Percentiles rank a stretch among this genome's conserved stretches.
Conservation (phyloP, 2,113 vertebrate species). For the Phalacrocorax carbo region DNA sequence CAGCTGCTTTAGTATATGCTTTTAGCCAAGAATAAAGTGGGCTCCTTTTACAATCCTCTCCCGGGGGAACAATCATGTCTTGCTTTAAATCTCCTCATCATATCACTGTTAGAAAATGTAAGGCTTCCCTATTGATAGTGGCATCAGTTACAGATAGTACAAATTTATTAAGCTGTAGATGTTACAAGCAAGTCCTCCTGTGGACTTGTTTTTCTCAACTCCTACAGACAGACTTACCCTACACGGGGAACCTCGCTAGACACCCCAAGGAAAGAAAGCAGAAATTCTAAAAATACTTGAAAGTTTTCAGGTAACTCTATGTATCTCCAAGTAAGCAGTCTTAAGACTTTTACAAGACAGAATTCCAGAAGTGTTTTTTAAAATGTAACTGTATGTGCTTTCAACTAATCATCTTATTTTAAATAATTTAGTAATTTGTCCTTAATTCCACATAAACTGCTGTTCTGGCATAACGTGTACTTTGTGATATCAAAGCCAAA, state of each 20-base stretch:
- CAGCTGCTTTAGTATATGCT: not conserved
- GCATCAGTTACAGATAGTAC: not conserved
- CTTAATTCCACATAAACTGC: slow-evolving; percentile 54
- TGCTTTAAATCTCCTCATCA: not conserved
- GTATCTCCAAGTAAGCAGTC: not conserved
- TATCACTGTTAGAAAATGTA: rapidly evolving
- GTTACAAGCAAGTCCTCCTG: not conserved
- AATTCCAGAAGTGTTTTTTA: not conserved
- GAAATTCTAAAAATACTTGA: not conserved
- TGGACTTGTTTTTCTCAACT: not conserved
- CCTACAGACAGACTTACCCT: not conserved
- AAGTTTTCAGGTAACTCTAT: not conserved
- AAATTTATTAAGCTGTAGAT: rapidly evolving
- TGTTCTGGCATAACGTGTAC: slow-evolving; percentile 35
- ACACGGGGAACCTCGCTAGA: not conserved
- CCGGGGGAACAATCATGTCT: not conserved
- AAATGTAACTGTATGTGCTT: not conserved
- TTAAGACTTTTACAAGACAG: not conserved
- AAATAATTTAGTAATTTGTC: slow-evolving; percentile 44
- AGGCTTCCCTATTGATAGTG: not conserved
- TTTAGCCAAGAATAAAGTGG: not conserved
- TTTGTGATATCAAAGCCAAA: slow-evolving; percentile 58
- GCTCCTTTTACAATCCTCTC: not conserved
- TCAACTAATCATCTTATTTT: slow-evolving; percentile 21
- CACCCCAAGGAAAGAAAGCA: not conserved